Evolutionary conservation across 2,888 invertebrate genomes (phyloP), one percentile per base, ranked within the genome.

Genomic region (Dicranocentrus wangi): DNA sequence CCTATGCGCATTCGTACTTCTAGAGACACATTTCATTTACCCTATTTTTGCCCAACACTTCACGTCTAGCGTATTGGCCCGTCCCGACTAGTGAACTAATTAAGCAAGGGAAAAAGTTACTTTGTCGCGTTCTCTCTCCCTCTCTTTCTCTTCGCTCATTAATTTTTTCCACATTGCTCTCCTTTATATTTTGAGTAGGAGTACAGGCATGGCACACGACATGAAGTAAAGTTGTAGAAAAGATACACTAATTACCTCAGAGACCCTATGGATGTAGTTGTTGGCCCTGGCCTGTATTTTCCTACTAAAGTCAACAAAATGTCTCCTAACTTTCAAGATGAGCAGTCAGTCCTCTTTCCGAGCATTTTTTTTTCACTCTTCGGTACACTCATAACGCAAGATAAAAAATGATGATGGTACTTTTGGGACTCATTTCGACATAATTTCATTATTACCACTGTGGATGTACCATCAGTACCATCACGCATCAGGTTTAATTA

Each of bases 391-490:
- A 61, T 32, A 7, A 61, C 1, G 61, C 17, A 58, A 66, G 60
- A 72, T 43, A 79, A 17, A 51, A 69, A 69, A 77, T 61, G 69
- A 66, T 72, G 72, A 79, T 79, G 79, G 58, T 39, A 79, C 79
- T 51, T 72, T 68, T 55, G 79, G 68, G 79, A 79, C 66, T 68
- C 72, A 17, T 76, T 32, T 68, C 32, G 47, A 76, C 66, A 60
- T 76, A 76, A 76, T 76, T 76, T 66, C 76, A 76, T 76, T 76
- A 76, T 53, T 47, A 76, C 53, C 68, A 76, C 47, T 42, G 66
- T 10, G 10, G 5, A 65, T 32, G 42, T 43, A 65, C 55, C 75
- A 39, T 65, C 42, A 43, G 53, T 51, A 7, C 47, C 13, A 28
- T 58, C 17, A 42, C 25, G 61, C 17, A 60, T 72, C 51, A 39